Evolutionary conservation across 1,140 invertebrate genomes (phyloP).

Genomic region (Ectropis grisescens): DNA sequence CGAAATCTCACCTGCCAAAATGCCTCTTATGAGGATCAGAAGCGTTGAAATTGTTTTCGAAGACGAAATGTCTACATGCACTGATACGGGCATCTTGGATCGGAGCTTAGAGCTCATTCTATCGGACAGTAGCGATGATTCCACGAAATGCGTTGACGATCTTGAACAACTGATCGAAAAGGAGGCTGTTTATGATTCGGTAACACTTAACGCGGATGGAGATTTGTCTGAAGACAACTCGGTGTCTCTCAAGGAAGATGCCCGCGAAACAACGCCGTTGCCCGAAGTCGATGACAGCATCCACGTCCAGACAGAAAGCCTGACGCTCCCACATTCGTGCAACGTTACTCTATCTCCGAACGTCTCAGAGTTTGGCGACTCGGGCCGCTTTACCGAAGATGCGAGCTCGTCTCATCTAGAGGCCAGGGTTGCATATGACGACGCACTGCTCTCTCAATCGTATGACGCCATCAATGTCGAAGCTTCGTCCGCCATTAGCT

Average conservation of each 20-base stretch:
- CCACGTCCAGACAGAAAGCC: conserved; percentile 14
- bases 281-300: conserved; percentile 12
- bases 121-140: conserved; percentile 49
- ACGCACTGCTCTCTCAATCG: conserved; percentile 50
- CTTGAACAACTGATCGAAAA: conserved; percentile 37
- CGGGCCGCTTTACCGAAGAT: conserved; percentile 52
- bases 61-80: conserved; percentile 56
- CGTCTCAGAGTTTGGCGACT: conserved; percentile 45
- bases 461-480: conserved; percentile 40
- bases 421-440: conserved; percentile 30
- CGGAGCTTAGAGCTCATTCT: conserved; percentile 39
- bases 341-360: conserved; percentile 37
- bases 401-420: conserved; percentile 46
- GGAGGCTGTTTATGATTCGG: conserved; percentile 34
- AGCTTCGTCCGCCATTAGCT: conserved; percentile 16
- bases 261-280: conserved; percentile 6
- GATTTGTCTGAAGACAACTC: conserved; percentile 53
- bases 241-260: conserved; percentile 21
- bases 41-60: conserved; percentile 63
- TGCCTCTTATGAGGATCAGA: conserved; percentile 59
- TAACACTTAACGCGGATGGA: conserved; percentile 49
- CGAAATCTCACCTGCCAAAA: conserved; percentile 50
- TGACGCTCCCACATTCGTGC: conserved; percentile 15
- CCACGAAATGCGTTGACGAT: conserved; percentile 53
- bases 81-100: conserved; percentile 41